A percentile compares a stretch with the other conserved stretches of the same genome.
Evolutionary conservation across 2,888 invertebrate genomes (phyloP).

Genomic region (Hartigia nigra): DNA sequence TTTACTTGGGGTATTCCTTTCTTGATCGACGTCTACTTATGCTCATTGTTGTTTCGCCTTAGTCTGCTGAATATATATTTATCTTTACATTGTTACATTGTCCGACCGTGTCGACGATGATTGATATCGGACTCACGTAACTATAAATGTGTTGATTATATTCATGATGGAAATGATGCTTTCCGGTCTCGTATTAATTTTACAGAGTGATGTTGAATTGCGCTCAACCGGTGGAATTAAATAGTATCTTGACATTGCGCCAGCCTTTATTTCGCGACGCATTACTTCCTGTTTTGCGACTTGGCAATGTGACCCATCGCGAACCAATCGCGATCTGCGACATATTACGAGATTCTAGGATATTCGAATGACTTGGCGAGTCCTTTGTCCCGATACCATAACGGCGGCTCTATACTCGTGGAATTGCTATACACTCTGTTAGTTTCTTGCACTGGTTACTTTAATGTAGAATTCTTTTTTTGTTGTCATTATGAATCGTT

Average conservation of each 20-base stretch:
- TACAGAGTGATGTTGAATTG: background rate
- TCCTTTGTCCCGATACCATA: background rate
- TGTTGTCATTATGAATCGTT: background rate
- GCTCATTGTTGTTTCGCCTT: background rate
- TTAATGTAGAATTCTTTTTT: background rate
- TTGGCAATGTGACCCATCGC: background rate
- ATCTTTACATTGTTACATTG: background rate
- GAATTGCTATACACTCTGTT: background rate
- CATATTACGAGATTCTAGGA: background rate
- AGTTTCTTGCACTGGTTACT: background rate
- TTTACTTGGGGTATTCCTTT: background rate
- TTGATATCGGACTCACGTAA: background rate
- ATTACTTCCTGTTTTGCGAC: constrained; percentile 35
- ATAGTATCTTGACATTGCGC: constrained; percentile 42
- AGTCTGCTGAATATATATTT: background rate
- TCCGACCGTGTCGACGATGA: background rate
- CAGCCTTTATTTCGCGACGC: constrained; percentile 36
- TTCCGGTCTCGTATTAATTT: background rate
- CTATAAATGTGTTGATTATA: background rate
- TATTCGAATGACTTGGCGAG: background rate
- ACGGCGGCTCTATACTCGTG: background rate
- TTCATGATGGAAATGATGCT: background rate
- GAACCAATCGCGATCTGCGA: background rate
- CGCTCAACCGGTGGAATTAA: constrained; percentile 11
- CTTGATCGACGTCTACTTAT: background rate